Conservation (phyloP, 2,113 vertebrate species). For the Notothenia rossii region DNA sequence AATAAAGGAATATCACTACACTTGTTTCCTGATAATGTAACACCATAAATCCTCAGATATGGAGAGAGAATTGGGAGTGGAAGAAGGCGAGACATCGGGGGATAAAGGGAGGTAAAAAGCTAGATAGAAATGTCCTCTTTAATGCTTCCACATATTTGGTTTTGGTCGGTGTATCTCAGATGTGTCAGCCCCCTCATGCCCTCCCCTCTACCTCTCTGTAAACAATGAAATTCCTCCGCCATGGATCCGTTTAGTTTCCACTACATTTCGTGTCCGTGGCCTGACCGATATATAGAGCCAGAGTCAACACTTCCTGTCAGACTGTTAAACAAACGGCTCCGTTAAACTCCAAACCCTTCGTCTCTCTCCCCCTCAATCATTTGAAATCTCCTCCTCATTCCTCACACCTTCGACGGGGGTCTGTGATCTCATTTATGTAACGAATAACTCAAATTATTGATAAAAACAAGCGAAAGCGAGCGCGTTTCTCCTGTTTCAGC, state of each 20-base stretch:
- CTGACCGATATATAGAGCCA: slow-evolving; percentile 29
- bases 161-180: neutral
- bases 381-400: neutral
- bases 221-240: slow-evolving; percentile 48
- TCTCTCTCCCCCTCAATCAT: neutral
- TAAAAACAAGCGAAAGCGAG: no score
- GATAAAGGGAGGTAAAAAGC: neutral
- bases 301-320: slow-evolving; percentile 47
- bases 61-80: neutral
- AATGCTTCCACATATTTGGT: slow-evolving; percentile 16
- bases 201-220: slow-evolving; percentile 31
- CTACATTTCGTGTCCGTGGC: slow-evolving; percentile 27
- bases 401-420: neutral
- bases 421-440: neutral
- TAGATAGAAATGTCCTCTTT: neutral
- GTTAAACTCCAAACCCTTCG: neutral
- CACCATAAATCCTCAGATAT: slow-evolving; percentile 28
- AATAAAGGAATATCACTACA: slow-evolving; percentile 20
- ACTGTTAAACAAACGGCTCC: slow-evolving; percentile 42
- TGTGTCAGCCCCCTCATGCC: slow-evolving; percentile 17
- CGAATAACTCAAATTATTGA: no score
- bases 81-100: neutral
- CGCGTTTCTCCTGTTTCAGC: no score
- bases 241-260: slow-evolving; percentile 38
- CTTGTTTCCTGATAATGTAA: slow-evolving; percentile 1